These are phyloP conservation scores for Aythya baeri DNA, from an alignment of 2,113 vertebrate species.

Conservation along the genomic window DNA sequence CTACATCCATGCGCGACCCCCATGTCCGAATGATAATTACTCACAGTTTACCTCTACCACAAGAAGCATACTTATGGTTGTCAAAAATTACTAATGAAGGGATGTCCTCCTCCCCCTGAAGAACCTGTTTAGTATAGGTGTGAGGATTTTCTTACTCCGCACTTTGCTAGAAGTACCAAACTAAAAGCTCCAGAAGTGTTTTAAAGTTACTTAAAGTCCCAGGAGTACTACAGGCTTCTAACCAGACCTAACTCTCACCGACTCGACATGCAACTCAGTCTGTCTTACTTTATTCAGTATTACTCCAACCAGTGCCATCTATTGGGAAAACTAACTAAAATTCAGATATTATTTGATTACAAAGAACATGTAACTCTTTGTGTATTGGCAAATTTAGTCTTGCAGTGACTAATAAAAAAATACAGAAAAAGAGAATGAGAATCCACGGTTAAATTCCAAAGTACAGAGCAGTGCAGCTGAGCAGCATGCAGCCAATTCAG, in stretches of 20 bases:
- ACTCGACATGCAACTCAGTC: not conserved
- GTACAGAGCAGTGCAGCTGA: not conserved
- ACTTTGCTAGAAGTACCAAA: not conserved
- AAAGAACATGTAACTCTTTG: not conserved
- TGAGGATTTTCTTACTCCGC: not conserved
- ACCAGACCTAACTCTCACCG: not conserved
- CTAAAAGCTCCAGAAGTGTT: not conserved
- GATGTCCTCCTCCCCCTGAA: not conserved
- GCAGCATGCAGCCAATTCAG: not conserved
- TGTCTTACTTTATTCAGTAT: not conserved
- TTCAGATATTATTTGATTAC: not conserved
- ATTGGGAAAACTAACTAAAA: conserved; percentile 38
- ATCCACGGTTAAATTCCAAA: not conserved
- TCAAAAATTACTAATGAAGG: not conserved
- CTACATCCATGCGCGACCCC: not conserved
- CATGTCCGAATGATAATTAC: not conserved
- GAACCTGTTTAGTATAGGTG: not conserved
- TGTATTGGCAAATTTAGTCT: not conserved
- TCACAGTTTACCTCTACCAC: not conserved
- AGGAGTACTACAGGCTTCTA: not conserved
- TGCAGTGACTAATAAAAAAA: not conserved
- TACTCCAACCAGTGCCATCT: conserved; percentile 45
- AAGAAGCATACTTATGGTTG: not conserved
- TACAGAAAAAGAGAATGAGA: not conserved
- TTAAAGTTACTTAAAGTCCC: not conserved